Conservation (phyloP, 2,888 invertebrate species). For the Bugula neritina region DNA sequence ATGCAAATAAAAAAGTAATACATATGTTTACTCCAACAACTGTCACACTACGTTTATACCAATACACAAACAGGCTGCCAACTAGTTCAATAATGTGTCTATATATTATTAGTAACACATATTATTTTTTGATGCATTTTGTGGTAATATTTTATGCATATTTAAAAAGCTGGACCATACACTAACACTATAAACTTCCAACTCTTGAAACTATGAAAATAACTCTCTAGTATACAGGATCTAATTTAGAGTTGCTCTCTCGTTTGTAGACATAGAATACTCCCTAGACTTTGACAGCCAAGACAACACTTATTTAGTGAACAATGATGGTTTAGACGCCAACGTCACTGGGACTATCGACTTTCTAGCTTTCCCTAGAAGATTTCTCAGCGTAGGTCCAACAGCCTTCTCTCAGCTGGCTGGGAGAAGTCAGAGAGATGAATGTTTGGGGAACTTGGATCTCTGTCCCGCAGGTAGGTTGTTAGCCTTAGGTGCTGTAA, state of each 20-base stretch:
- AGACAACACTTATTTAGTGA: neutral
- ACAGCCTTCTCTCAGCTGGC: neutral
- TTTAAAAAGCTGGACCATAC: too few species aligned
- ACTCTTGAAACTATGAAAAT: too few species aligned
- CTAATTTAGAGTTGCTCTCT: too few species aligned
- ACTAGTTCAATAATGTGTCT: neutral
- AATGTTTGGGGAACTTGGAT: conserved; percentile 22
- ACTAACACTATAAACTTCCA: too few species aligned
- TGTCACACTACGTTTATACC: neutral
- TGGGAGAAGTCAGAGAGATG: conserved; percentile 19
- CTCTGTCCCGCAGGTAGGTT: conserved; percentile 8
- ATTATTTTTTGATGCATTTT: neutral
- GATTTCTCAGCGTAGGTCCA: neutral
- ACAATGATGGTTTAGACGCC: conserved; percentile 2
- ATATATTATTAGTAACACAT: neutral
- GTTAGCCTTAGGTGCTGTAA: too few species aligned
- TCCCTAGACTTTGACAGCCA: neutral
- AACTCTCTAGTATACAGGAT: too few species aligned
- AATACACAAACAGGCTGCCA: neutral
- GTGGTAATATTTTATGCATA: too few species aligned
- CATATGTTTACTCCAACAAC: neutral
- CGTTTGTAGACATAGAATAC: neutral
- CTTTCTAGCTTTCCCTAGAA: too few species aligned
- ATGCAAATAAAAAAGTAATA: neutral
- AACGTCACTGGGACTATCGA: neutral